A percentile compares a stretch with the other conserved stretches of the same genome.
Evolutionary conservation across 2,888 invertebrate species (phyloP).

Genomic region (Coleophora flavipennella): DNA sequence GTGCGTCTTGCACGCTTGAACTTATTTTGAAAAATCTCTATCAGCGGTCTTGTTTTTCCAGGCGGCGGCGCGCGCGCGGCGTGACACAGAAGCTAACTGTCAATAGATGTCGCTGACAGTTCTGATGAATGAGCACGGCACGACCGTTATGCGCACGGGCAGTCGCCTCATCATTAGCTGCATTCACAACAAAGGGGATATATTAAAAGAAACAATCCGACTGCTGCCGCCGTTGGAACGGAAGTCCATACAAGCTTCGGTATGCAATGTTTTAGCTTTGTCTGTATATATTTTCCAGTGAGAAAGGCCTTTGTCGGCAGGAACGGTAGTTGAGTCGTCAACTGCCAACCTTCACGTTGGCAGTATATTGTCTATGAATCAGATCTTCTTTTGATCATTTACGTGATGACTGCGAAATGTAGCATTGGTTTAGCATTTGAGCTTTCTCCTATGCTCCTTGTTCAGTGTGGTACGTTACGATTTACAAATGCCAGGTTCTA

Average conservation of each 20-base stretch:
- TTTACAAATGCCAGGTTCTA: too few species aligned
- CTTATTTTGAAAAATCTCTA: conserved; percentile 8
- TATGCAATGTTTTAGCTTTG: conserved; percentile 27
- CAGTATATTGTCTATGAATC: too few species aligned
- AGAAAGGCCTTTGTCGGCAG: conserved; percentile 15
- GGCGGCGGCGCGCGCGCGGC: conserved; percentile 18
- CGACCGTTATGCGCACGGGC: conserved; percentile 47
- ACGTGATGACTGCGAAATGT: too few species aligned
- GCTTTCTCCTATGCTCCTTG: too few species aligned
- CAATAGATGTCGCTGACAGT: conserved; percentile 68
- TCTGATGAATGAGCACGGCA: conserved; percentile 62
- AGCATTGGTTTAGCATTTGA: too few species aligned
- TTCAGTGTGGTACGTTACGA: too few species aligned
- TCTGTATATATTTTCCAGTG: conserved; percentile 11
- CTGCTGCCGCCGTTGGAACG: conserved; percentile 44
- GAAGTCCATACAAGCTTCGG: conserved; percentile 49
- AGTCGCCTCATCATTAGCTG: conserved; percentile 45
- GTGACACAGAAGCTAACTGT: conserved; percentile 57
- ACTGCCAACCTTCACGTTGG: too few species aligned
- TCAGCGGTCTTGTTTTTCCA: conserved; percentile 12
- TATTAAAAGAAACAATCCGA: conserved; percentile 64
- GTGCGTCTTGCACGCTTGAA: neutral
- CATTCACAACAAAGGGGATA: conserved; percentile 48
- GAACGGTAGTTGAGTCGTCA: neutral
- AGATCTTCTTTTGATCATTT: too few species aligned